Conservation (phyloP, 2,797 vertebrate genomes). For the Chelonia mydas region DNA sequence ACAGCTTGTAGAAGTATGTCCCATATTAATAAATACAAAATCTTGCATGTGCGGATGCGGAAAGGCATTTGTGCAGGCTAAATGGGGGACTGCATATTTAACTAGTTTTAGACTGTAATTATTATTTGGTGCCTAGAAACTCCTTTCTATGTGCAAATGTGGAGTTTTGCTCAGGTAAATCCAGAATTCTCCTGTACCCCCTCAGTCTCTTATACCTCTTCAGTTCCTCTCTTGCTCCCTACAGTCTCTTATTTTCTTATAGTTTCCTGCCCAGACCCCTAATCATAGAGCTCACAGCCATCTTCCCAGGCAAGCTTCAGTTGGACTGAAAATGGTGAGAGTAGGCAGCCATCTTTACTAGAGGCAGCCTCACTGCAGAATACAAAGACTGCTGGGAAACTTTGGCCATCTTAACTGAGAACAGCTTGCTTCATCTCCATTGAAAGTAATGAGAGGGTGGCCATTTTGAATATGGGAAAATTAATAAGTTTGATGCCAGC, state of each 20-base stretch:
- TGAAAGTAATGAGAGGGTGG: not conserved
- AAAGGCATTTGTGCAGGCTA: not conserved
- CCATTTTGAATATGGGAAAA: not conserved
- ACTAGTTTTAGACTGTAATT: not conserved
- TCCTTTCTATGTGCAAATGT: not conserved
- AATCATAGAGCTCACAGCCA: not conserved
- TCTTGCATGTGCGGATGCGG: not conserved
- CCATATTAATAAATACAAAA: not conserved
- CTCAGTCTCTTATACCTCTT: not conserved
- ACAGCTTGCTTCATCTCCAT: not conserved
- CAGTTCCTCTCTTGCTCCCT: not conserved
- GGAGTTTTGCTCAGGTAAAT: not conserved
- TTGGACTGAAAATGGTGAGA: not conserved
- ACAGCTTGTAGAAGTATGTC: not conserved
- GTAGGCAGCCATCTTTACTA: not conserved
- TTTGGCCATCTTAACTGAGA: not conserved
- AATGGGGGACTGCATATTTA: not conserved
- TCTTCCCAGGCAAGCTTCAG: not conserved
- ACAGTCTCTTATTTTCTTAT: not conserved
- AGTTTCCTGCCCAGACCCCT: not conserved
- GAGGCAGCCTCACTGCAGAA: not conserved
- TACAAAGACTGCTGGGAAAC: not conserved
- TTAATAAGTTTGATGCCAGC: not conserved
- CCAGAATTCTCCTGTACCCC: not conserved
- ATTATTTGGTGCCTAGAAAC: not conserved